phyloP scores from a whole-genome alignment of 2,797 vertebrate genomes.

The Florisuga fusca region DNA sequence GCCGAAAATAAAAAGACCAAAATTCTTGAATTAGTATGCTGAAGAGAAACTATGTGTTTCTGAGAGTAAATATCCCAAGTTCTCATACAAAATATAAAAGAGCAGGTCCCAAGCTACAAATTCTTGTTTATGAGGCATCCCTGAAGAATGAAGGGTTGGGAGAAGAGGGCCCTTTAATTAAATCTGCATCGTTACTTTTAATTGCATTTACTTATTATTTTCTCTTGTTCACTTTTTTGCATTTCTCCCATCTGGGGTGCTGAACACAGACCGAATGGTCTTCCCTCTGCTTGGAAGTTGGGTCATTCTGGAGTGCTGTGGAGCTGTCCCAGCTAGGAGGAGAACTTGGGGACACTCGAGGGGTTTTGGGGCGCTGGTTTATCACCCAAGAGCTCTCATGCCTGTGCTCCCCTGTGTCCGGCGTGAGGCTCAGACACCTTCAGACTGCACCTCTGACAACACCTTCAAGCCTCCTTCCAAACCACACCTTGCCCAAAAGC shows the following conservation, averaged over 20 bases:
- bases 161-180: constrained; percentile 68
- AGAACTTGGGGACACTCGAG: background rate
- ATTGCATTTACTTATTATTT: constrained; percentile 68
- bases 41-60: background rate
- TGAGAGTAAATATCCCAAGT: background rate
- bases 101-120: constrained; percentile 53
- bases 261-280: background rate
- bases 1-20: constrained; percentile 2
- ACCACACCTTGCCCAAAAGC: background rate
- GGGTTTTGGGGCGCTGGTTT: background rate
- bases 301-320: background rate
- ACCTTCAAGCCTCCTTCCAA: background rate
- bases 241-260: constrained; percentile 63
- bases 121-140: constrained; percentile 62
- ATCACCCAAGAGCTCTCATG: background rate
- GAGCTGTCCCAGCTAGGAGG: background rate
- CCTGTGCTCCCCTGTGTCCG: background rate
- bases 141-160: constrained; percentile 67
- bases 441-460: background rate
- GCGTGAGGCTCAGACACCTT: background rate
- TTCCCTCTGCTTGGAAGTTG: background rate
- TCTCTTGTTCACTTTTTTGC: constrained; percentile 53
- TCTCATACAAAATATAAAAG: constrained; percentile 14
- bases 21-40: background rate
- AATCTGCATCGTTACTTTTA: constrained; percentile 57